Percentiles rank a stretch among this genome's conserved stretches.
phyloP scores from a whole-genome alignment of 2,113 vertebrate genomes.

The Chaetura pelagica region DNA sequence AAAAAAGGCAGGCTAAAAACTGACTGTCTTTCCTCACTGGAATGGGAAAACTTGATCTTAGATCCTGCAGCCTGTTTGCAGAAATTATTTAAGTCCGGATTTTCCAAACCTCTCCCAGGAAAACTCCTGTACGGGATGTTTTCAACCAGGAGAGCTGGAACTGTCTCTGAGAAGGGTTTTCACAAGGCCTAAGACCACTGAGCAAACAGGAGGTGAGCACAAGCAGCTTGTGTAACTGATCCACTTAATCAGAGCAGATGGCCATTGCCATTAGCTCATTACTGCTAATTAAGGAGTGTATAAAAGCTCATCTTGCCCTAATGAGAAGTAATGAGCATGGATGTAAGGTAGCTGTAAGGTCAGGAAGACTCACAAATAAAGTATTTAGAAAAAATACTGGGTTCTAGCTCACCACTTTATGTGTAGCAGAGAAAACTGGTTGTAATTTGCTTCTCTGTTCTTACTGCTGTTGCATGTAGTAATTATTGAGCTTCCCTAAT shows the following conservation, averaged over 20 bases:
- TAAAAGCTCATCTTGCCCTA: not conserved
- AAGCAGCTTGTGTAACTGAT: not conserved
- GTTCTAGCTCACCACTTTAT: not conserved
- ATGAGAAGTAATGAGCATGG: not conserved
- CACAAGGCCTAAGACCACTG: not conserved
- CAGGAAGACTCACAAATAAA: not conserved
- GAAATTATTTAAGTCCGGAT: not conserved
- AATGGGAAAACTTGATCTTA: not conserved
- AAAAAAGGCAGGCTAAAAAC: not conserved
- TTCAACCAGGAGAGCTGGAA: not conserved
- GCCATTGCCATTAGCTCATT: conserved; percentile 18
- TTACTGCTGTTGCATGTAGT: not conserved
- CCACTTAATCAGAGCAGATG: conserved; percentile 39
- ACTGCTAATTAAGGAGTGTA: conserved; percentile 9
- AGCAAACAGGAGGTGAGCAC: not conserved
- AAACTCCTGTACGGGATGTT: not conserved
- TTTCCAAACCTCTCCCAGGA: not conserved
- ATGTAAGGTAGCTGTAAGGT: not conserved
- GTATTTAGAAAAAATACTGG: not conserved
- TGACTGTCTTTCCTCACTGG: not conserved
- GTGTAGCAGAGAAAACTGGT: not conserved
- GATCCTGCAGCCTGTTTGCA: not conserved
- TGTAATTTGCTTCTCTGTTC: not conserved
- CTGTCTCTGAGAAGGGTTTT: not conserved
- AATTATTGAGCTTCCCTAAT: not conserved